A percentile compares a stretch with the other conserved stretches of the same genome.
Evolutionary conservation across 2,888 invertebrate genomes (phyloP).

Genomic region (Polyommatus icarus): DNA sequence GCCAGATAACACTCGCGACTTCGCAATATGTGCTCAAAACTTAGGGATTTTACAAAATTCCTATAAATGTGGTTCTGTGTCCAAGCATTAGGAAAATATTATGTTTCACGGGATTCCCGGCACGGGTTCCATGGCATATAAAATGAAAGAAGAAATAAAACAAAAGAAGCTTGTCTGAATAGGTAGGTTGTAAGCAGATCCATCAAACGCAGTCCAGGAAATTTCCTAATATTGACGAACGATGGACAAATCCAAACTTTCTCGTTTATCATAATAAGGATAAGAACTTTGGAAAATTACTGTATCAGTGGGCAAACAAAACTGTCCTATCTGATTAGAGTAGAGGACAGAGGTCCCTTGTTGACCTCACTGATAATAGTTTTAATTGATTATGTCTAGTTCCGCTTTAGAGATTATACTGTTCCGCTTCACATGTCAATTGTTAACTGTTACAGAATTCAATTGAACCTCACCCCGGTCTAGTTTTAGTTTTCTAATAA

Average conservation of each 20-base stretch:
- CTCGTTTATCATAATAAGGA: neutral
- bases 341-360: neutral
- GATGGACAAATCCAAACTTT: too few relatives aligned
- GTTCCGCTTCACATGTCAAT: slow-evolving; percentile 11
- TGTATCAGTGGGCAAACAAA: neutral
- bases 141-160: too few relatives aligned
- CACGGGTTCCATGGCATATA: too few relatives aligned
- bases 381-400: slow-evolving; percentile 9
- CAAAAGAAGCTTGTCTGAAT: too few relatives aligned
- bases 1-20: neutral
- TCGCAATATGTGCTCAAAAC: neutral
- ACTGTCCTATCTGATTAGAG: neutral
- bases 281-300: neutral
- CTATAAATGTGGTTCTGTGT: neutral
- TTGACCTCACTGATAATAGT: neutral
- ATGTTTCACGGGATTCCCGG: too few relatives aligned
- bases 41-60: neutral
- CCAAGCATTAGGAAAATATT: too few relatives aligned
- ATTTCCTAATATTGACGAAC: too few relatives aligned
- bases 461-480: neutral
- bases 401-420: neutral
- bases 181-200: too few relatives aligned
- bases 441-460: neutral
- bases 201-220: too few relatives aligned
- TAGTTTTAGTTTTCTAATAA: neutral